phyloP scores from a whole-genome alignment of 2,797 vertebrate genomes.

The Spheniscus humboldti region DNA sequence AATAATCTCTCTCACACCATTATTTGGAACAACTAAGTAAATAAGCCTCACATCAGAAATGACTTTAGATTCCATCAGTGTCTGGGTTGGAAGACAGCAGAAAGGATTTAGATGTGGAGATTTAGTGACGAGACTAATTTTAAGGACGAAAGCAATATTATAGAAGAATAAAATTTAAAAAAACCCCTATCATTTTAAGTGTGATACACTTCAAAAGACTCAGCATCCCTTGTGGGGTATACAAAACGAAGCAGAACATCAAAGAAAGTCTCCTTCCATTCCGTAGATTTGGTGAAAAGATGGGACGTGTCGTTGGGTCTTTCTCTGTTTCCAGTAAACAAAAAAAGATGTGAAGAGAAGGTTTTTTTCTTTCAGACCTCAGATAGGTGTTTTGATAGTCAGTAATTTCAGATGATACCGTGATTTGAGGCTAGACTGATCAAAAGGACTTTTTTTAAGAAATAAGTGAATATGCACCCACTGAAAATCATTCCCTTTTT shows the following conservation, averaged over 20 bases:
- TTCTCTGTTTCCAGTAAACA: background rate
- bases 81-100: conserved; percentile 6
- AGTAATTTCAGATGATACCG: background rate
- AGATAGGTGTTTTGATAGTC: background rate
- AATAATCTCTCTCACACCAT: conserved; percentile 5
- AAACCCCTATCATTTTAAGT: background rate
- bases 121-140: background rate
- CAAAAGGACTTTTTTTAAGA: background rate
- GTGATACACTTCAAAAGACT: background rate
- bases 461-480: background rate
- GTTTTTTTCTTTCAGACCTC: background rate
- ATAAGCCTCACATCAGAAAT: conserved; percentile 21
- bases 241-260: background rate
- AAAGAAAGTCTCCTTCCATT: background rate
- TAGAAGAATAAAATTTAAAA: background rate
- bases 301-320: background rate
- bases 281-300: background rate
- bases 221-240: background rate
- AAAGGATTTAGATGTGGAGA: background rate
- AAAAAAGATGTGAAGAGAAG: background rate
- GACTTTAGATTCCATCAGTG: background rate
- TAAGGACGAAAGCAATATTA: background rate
- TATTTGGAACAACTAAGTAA: conserved; percentile 29
- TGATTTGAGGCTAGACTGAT: background rate
- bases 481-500: background rate